Percentiles rank a stretch among this genome's conserved stretches.
Conservation (phyloP, 2,888 invertebrate species). For the Monochamus alternatus region DNA sequence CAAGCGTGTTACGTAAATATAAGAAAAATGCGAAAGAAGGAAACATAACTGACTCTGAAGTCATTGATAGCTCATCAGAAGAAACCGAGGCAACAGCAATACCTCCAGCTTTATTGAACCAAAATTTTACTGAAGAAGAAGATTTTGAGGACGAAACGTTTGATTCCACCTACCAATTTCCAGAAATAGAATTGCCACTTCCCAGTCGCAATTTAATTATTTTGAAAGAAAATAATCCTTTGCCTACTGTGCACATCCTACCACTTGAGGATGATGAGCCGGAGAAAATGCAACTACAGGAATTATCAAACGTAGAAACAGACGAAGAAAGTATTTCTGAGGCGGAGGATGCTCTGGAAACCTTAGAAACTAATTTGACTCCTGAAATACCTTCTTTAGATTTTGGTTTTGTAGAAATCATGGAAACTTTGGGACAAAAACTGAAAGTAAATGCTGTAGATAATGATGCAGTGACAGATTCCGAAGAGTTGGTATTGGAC, state of each 20-base stretch:
- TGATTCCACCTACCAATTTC: conserved; percentile 48
- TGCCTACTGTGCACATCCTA: conserved; percentile 71
- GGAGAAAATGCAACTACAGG: conserved; percentile 50
- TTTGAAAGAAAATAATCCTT: conserved; percentile 56
- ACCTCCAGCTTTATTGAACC: conserved; percentile 65
- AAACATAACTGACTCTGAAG: conserved; percentile 71
- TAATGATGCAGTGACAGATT: conserved; percentile 56
- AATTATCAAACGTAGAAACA: conserved; percentile 45
- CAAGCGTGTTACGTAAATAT: background rate
- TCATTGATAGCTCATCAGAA: conserved; percentile 66
- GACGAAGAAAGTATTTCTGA: conserved; percentile 67
- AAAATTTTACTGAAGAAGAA: conserved; percentile 58
- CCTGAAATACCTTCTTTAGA: conserved; percentile 59
- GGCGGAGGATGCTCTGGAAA: conserved; percentile 64
- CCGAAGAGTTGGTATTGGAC: conserved; percentile 58
- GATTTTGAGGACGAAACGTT: conserved; percentile 52
- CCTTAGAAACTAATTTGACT: conserved; percentile 43
- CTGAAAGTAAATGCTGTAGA: conserved; percentile 10
- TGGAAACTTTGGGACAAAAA: conserved; percentile 49
- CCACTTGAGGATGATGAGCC: conserved; percentile 64
- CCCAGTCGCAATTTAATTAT: conserved; percentile 71
- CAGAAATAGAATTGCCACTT: conserved; percentile 66
- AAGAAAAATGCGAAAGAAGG: conserved; percentile 56
- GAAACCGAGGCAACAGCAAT: conserved; percentile 63
- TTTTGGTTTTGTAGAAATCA: conserved; percentile 55